These are phyloP conservation scores for Ridgeia piscesae DNA, from an alignment of 1,140 invertebrate species.

Conservation along the genomic window DNA sequence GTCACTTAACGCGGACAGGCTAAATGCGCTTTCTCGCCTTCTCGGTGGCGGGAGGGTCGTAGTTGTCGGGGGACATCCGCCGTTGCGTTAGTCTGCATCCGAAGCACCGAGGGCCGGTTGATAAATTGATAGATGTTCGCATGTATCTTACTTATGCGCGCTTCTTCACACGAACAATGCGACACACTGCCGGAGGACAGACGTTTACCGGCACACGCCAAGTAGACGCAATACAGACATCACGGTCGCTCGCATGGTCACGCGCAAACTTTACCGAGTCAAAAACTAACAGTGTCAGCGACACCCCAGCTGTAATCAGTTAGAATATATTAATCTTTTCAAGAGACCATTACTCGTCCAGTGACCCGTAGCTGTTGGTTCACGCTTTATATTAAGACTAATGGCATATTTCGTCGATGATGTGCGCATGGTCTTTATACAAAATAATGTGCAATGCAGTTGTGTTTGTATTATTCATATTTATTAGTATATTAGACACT, in stretches of 20 bases:
- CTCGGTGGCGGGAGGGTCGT: not conserved
- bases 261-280: not conserved
- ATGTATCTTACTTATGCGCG: not conserved
- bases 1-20: not conserved
- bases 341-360: not conserved
- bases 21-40: not conserved
- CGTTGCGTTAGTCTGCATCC: not conserved
- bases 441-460: no score
- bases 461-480: no score
- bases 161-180: constrained; percentile 4
- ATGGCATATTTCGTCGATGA: not conserved
- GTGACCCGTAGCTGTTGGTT: not conserved
- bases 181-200: not conserved
- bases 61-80: not conserved
- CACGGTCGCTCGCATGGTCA: not conserved
- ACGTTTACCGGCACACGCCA: not conserved
- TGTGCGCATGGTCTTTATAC: not conserved
- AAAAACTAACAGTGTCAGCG: not conserved
- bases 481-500: no score
- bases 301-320: not conserved
- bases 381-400: not conserved
- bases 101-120: not conserved
- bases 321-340: not conserved
- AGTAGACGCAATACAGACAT: not conserved
- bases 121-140: not conserved